Evolutionary conservation across 2,888 invertebrate genomes (phyloP), one percentile per base, ranked within the genome.

Genomic region (Xanthia togata): DNA sequence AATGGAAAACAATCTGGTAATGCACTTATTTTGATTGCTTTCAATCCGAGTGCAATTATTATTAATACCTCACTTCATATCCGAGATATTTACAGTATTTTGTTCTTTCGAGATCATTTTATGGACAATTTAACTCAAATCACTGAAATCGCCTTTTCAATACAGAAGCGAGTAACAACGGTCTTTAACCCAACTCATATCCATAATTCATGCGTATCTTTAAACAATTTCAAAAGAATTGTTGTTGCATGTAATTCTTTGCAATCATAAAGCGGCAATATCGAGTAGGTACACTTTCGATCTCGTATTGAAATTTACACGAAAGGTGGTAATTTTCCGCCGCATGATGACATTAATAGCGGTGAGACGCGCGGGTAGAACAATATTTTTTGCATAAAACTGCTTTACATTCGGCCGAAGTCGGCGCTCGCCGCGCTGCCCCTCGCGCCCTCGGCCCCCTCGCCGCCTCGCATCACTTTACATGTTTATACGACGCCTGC

Each of bases 301-400:
- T 95, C 88, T 93, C 88, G 88, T 91, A 95, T 95, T 95, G 92
- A 95, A 94, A 95, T 95, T 94, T 93, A 93, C 93, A 94, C 93
- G 93, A 93, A 94, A 95, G 94, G 92, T 93, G 93, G 93, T 93
- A 94, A 96, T 96, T 96, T 96, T 96, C 94, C 95, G 95, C 91
- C 84, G 90, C 87, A 90, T 95, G 96, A 94, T 93, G 94, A 94
- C 94, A 95, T 93, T 96, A 96, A 96, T 95, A 92, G 93, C 90
- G 81, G 86, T 89, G 78, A 91, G 91, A 90, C 88, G 90, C 88
- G 90, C 87, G 87, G 86, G 91, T 90, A 91, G 90, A 93, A 93
- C 90, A 92, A 92, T 93, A 90, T 93, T 94, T 94, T 94, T 94
- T 93, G 92, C 92, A 93, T 92, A 90, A 92, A 92, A 93, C 88